Evolutionary conservation across 1,140 invertebrate species (phyloP).

Genomic region (Anadara kagoshimensis): DNA sequence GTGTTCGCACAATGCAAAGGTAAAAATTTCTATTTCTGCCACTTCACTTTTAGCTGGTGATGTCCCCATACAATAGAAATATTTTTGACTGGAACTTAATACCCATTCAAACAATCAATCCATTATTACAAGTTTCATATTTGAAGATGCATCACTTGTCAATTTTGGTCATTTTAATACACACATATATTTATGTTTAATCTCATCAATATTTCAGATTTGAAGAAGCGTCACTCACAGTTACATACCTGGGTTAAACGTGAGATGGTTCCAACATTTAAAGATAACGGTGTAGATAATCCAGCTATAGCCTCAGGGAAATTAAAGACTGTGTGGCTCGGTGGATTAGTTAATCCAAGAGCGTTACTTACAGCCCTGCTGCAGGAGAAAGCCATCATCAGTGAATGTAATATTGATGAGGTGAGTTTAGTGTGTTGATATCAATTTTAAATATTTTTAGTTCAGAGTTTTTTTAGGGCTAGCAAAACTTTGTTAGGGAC

Average conservation of each 20-base stretch:
- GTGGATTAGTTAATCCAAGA: conserved; percentile 69
- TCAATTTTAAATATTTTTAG: not conserved
- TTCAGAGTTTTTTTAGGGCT: not conserved
- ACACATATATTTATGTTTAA: not conserved
- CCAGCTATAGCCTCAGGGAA: conserved; percentile 57
- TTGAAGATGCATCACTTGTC: too few relatives aligned
- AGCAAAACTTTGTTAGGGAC: too few relatives aligned
- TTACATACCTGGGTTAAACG: conserved; percentile 63
- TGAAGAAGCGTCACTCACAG: conserved; percentile 63
- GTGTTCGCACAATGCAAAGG: too few relatives aligned
- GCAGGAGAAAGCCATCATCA: conserved; percentile 69
- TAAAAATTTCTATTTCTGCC: too few relatives aligned
- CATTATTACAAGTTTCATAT: too few relatives aligned
- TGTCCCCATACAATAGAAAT: too few relatives aligned
- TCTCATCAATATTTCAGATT: conserved; percentile 51
- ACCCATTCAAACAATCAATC: too few relatives aligned
- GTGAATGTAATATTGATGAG: conserved; percentile 54
- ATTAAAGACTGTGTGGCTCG: conserved; percentile 66
- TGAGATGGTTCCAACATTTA: conserved; percentile 67
- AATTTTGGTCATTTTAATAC: too few relatives aligned
- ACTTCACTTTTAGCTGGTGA: too few relatives aligned
- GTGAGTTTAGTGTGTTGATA: conserved; percentile 32
- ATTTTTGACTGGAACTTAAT: too few relatives aligned
- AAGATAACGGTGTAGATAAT: conserved; percentile 48
- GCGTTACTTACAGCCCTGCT: conserved; percentile 62